Evolutionary conservation across 2,113 vertebrate species (phyloP).

Genomic region (Synodontis membranacea): DNA sequence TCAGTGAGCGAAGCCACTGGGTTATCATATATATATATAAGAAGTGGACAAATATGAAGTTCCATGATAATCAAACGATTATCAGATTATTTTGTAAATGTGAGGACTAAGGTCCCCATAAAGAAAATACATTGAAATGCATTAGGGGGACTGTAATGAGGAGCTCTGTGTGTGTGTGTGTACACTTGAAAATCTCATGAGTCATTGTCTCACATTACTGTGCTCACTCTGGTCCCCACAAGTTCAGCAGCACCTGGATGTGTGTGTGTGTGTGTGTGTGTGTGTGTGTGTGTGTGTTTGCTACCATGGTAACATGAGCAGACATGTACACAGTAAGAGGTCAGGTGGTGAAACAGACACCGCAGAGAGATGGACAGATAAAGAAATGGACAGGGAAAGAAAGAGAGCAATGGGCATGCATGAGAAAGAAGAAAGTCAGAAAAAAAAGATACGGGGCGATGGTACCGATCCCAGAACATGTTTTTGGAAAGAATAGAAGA

Average conservation of each 20-base stretch:
- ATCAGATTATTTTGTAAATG: background rate
- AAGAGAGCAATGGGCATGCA: slow-evolving; percentile 33
- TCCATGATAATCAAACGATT: no score
- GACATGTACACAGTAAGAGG: slow-evolving; percentile 66
- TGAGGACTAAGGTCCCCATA: background rate
- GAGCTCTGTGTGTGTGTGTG: background rate
- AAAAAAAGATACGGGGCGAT: background rate
- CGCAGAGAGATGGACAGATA: slow-evolving; percentile 46
- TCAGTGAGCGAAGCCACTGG: no score
- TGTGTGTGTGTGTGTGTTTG: slow-evolving; percentile 52
- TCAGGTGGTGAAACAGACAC: slow-evolving; percentile 70
- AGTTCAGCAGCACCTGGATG: background rate
- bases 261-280: slow-evolving; percentile 47
- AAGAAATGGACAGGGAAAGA: slow-evolving; percentile 46
- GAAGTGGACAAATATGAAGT: no score
- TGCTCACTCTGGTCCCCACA: background rate
- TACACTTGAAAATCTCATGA: background rate
- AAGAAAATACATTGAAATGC: background rate
- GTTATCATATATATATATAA: no score
- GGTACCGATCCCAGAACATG: background rate
- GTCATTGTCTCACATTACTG: slow-evolving; percentile 13
- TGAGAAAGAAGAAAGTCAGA: slow-evolving; percentile 40
- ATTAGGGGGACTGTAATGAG: background rate
- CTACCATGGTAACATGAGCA: slow-evolving; percentile 59
- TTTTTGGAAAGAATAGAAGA: background rate